Conservation (phyloP, 2,888 invertebrate species). For the Coelinius sp. region DNA sequence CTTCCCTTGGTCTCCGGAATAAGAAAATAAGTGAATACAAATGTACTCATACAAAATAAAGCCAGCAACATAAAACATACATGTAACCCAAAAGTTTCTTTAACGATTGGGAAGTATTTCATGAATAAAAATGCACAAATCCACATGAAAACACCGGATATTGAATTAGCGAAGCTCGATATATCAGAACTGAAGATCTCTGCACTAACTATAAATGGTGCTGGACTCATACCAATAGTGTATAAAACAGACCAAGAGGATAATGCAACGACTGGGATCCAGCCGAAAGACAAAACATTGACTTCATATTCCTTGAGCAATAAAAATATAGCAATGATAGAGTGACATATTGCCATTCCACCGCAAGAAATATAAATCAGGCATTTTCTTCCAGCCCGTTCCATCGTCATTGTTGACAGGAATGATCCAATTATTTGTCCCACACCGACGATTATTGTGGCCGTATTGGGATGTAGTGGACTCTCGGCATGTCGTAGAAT, state of each 20-base stretch:
- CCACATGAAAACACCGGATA: slow-evolving; percentile 59
- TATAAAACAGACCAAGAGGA: slow-evolving; percentile 73
- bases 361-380: slow-evolving; percentile 71
- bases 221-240: slow-evolving; percentile 73
- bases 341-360: slow-evolving; percentile 64
- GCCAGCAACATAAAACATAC: slow-evolving; percentile 63
- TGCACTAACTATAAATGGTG: slow-evolving; percentile 72
- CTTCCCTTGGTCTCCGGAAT: slow-evolving; percentile 66
- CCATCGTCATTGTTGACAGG: slow-evolving; percentile 72
- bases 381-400: slow-evolving; percentile 75
- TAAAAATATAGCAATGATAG: slow-evolving; percentile 59
- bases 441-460: slow-evolving; percentile 75
- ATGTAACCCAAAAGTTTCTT: slow-evolving; percentile 55
- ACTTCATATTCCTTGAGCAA: slow-evolving; percentile 31
- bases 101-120: slow-evolving; percentile 58
- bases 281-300: slow-evolving; percentile 65
- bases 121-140: slow-evolving; percentile 56
- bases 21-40: slow-evolving; percentile 55
- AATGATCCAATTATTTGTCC: slow-evolving; percentile 73
- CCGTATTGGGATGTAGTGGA: slow-evolving; percentile 71
- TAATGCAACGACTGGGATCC: slow-evolving; percentile 72
- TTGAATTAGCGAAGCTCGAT: slow-evolving; percentile 53
- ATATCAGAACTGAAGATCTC: slow-evolving; percentile 71
- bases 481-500: slow-evolving; percentile 74
- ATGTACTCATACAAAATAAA: slow-evolving; percentile 52